Percentiles rank a stretch among this genome's conserved stretches.
These are phyloP conservation scores for Drosophila yooni DNA, from an alignment of 2,888 invertebrate species.

Conservation along the genomic window DNA sequence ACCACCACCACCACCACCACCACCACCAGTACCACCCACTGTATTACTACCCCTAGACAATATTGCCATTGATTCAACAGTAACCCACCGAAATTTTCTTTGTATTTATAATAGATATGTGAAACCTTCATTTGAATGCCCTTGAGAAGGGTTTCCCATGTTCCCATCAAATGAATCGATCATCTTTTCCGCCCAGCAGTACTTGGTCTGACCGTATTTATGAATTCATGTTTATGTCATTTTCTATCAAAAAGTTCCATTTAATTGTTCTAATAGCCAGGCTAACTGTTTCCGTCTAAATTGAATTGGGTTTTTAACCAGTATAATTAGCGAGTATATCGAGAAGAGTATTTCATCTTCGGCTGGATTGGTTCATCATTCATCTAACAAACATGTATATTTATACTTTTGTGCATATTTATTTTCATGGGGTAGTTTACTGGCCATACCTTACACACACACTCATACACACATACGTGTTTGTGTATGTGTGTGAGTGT, in stretches of 20 bases:
- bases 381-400: constrained; percentile 3
- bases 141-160: background rate
- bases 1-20: background rate
- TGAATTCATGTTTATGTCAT: background rate
- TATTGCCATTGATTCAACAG: constrained; percentile 58
- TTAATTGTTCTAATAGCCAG: background rate
- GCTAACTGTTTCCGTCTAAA: background rate
- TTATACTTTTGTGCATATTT: constrained; percentile 2
- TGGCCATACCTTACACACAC: constrained; percentile 2
- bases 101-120: constrained; percentile 10
- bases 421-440: constrained; percentile 5
- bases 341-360: constrained; percentile 3
- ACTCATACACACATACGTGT: background rate
- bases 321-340: background rate
- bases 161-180: background rate
- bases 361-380: background rate
- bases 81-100: constrained; percentile 44
- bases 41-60: constrained; percentile 38
- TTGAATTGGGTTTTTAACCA: background rate
- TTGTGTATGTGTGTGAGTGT: background rate
- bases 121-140: constrained; percentile 9
- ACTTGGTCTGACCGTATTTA: background rate
- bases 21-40: background rate
- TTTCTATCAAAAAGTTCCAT: background rate
- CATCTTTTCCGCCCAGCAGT: background rate